Conservation (phyloP, 2,888 invertebrate genomes). For the Imbricaverruca yamaguchii region DNA sequence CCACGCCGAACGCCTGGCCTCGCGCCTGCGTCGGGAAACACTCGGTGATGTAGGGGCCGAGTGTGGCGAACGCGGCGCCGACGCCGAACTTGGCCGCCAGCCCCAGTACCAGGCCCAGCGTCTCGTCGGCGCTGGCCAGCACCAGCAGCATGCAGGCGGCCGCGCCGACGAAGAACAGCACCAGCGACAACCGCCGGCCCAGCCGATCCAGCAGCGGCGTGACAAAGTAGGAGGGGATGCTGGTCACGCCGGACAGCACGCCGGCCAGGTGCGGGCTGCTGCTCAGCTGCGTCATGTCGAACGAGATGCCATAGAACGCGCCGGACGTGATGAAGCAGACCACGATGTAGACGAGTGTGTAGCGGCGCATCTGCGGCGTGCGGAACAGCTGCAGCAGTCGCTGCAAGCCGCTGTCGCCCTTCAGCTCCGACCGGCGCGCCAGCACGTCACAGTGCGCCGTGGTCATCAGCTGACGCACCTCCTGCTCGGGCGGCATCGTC, state of each 20-base stretch:
- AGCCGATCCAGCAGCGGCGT: slow-evolving; percentile 42
- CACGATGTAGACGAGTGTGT: neutral
- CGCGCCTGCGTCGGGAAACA: slow-evolving; percentile 41
- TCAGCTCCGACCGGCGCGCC: neutral
- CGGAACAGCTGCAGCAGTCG: neutral
- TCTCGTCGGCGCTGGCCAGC: slow-evolving; percentile 37
- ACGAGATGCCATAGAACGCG: slow-evolving; percentile 44
- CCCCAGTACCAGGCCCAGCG: slow-evolving; percentile 35
- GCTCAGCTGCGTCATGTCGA: slow-evolving; percentile 42
- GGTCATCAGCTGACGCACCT: neutral
- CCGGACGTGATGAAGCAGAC: slow-evolving; percentile 37
- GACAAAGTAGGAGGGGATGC: slow-evolving; percentile 41
- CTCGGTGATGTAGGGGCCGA: slow-evolving; percentile 43
- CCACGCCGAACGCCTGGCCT: slow-evolving; percentile 37
- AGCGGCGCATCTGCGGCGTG: neutral
- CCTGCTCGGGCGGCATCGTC: neutral
- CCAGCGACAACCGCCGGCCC: slow-evolving; percentile 44
- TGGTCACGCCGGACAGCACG: slow-evolving; percentile 45
- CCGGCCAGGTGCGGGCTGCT: slow-evolving; percentile 46
- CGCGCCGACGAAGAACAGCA: slow-evolving; percentile 41
- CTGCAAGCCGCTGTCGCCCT: neutral
- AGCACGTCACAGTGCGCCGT: neutral
- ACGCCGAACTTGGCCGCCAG: slow-evolving; percentile 42
- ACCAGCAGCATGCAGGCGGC: slow-evolving; percentile 42
- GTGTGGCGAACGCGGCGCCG: slow-evolving; percentile 43